Evolutionary conservation across 1,140 invertebrate species (phyloP), one percentile per base, ranked within the genome.

Genomic region (Pissodes strobi): DNA sequence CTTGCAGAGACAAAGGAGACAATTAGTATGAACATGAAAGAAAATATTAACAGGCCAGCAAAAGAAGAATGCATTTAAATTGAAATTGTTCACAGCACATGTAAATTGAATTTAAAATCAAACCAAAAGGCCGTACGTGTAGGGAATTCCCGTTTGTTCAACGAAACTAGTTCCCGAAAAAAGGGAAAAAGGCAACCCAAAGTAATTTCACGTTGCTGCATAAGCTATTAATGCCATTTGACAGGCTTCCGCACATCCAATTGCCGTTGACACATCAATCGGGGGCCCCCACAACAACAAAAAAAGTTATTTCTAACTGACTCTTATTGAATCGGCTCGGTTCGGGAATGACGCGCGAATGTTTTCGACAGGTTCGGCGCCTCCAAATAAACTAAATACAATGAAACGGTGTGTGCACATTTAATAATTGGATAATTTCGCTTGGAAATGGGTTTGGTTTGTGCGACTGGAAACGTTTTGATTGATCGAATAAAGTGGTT

Each of bases 351-450:
- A 64, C 37, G 51, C 22, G 30, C 59, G 59, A 46, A 34, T 64
- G 61, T 56, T 64, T 64, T 56, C 49, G 61, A 64, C 61, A 56
- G 56, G 37, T 22, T n/a, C 49, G 39, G 38, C 51, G 61, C 52
- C 61, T 55, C 52, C 39, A 64, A 64, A 64, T 64, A 64, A 64
- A 64, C 61, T 56, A 56, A 64, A 64, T 64, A 62, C 59, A 62
- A 62, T 62, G 59, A 62, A 52, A 62, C 59, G 49, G 49, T 52
- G 48, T 62, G 59, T 56, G 61, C 61, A 56, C 61, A 56, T 55
- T 64, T 64, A 64, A 64, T 64, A 64, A 64, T 64, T 64, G 61
- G 61, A 64, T 64, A 64, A 64, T 64, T 64, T 61, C 34, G 17
- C 34, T 13, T 18, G 49, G 48, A 61, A 61, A 52, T 51, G 51